Evolutionary conservation across 2,888 invertebrate genomes (phyloP).

Genomic region (Sminthurinus aureus): DNA sequence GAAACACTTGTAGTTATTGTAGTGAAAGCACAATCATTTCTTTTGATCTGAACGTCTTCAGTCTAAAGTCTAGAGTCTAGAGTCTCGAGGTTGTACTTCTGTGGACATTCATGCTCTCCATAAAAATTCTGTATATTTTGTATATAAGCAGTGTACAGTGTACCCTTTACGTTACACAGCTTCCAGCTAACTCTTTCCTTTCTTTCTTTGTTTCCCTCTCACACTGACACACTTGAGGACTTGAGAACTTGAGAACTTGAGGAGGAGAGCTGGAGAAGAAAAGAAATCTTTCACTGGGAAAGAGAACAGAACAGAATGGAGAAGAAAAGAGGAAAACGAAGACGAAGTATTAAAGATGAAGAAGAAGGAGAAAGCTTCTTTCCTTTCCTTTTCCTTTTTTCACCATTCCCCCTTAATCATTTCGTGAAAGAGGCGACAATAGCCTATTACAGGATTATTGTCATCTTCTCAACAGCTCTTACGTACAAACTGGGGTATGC

Average conservation of each 20-base stretch:
- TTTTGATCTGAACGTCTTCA: neutral
- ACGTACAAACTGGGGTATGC: slow-evolving; percentile 5
- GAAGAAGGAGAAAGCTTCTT: slow-evolving; percentile 31
- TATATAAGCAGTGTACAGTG: neutral
- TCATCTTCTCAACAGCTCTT: slow-evolving; percentile 29
- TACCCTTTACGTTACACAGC: neutral
- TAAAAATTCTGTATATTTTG: neutral
- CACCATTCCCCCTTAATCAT: slow-evolving; percentile 36
- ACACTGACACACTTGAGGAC: neutral
- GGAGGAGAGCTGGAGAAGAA: neutral
- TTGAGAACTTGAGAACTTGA: neutral
- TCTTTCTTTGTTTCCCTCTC: neutral
- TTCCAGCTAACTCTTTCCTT: neutral
- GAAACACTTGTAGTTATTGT: slow-evolving; percentile 1
- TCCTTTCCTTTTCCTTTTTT: slow-evolving; percentile 30
- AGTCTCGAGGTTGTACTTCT: neutral
- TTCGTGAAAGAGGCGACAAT: slow-evolving; percentile 38
- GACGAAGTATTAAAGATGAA: neutral
- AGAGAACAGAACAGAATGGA: slow-evolving; percentile 20
- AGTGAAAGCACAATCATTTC: neutral
- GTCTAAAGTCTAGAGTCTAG: too few relatives aligned
- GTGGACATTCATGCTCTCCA: slow-evolving; percentile 20
- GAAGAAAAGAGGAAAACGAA: neutral
- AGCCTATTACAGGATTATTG: slow-evolving; percentile 41
- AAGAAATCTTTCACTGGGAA: neutral